These are phyloP conservation scores for Canis aureus DNA, from an alignment of 2,113 vertebrate species.

Conservation along the genomic window DNA sequence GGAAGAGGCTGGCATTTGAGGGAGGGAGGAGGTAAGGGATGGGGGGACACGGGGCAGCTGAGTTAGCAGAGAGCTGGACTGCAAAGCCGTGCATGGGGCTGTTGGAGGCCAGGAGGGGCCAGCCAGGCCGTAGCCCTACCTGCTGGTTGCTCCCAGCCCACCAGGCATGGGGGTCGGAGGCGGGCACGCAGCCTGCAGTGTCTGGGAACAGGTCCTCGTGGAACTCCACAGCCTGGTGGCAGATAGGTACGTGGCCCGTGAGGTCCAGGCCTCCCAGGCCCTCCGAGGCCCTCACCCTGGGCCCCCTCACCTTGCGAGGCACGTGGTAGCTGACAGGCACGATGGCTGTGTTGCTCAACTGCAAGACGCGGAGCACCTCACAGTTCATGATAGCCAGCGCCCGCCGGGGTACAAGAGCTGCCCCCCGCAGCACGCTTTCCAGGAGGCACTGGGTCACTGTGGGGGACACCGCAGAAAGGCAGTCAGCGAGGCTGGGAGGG, in stretches of 20 bases:
- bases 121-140: constrained; percentile 84
- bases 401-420: constrained; percentile 90
- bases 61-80: neutral
- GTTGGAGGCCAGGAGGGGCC: rapidly evolving
- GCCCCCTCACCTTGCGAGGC: constrained; percentile 93
- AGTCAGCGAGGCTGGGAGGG: rapidly evolving
- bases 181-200: constrained; percentile 87
- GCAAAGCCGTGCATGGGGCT: too few species aligned
- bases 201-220: constrained; percentile 95
- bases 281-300: neutral
- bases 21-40: too few species aligned
- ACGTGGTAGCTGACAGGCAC: constrained; percentile 94
- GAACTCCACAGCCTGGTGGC: constrained; percentile 91
- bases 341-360: constrained; percentile 92
- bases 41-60: neutral
- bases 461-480: neutral
- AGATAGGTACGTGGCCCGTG: neutral
- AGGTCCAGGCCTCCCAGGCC: neutral
- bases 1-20: neutral
- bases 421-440: constrained; percentile 89
- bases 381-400: constrained; percentile 92
- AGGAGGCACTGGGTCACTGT: constrained; percentile 95
- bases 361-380: constrained; percentile 94
- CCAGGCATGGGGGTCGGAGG: constrained; percentile 90
- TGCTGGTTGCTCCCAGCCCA: constrained; percentile 94